Evolutionary conservation across 2,113 vertebrate species (phyloP).

Genomic region (Chroicocephalus ridibundus): DNA sequence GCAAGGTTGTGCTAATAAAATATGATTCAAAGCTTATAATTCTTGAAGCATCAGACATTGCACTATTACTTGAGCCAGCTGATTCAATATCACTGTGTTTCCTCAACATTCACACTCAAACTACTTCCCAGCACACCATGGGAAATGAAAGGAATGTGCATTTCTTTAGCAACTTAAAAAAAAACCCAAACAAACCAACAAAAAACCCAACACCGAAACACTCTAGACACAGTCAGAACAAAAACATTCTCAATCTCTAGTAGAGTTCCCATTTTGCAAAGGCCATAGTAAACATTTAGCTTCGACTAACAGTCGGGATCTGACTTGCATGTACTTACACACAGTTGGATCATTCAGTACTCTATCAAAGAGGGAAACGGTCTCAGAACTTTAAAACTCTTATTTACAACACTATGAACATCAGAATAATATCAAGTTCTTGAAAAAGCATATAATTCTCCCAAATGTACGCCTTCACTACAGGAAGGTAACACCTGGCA

Average conservation of each 20-base stretch:
- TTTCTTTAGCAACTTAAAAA: conserved; percentile 78
- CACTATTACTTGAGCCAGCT: conserved; percentile 78
- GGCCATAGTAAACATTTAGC: conserved; percentile 45
- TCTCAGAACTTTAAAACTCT: conserved; percentile 69
- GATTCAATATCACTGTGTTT: conserved; percentile 71
- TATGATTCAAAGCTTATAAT: conserved; percentile 80
- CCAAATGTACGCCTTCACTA: conserved; percentile 53
- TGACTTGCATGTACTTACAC: conserved; percentile 44
- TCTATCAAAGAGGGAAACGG: conserved; percentile 59
- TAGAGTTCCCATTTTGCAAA: conserved; percentile 60
- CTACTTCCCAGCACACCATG: conserved; percentile 67
- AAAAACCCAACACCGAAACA: conserved; percentile 63
- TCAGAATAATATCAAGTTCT: conserved; percentile 67
- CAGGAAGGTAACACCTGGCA: conserved; percentile 57
- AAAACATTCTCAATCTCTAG: conserved; percentile 64
- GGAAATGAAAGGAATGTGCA: conserved; percentile 72
- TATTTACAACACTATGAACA: conserved; percentile 71
- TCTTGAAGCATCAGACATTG: conserved; percentile 82
- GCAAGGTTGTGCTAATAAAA: conserved; percentile 87
- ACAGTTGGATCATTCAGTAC: conserved; percentile 59
- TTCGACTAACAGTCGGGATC: conserved; percentile 32
- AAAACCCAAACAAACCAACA: conserved; percentile 28
- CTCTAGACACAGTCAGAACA: conserved; percentile 83
- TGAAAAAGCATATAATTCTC: conserved; percentile 61
- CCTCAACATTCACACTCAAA: conserved; percentile 76